Conservation (phyloP, 2,797 vertebrate species). For the Poeciliopsis infans region DNA sequence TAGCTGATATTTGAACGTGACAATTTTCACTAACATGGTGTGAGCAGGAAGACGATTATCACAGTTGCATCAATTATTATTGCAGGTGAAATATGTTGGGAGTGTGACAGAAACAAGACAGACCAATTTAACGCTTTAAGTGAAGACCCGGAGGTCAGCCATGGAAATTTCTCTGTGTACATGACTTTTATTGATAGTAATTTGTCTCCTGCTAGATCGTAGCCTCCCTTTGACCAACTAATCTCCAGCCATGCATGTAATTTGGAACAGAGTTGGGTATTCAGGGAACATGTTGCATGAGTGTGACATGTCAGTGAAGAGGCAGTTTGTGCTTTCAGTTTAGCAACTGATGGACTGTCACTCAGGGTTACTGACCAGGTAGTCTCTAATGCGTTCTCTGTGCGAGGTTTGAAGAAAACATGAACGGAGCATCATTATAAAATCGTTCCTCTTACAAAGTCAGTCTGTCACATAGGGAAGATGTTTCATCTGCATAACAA, state of each 20-base stretch:
- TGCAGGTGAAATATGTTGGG: constrained; percentile 36
- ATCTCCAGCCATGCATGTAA: constrained; percentile 74
- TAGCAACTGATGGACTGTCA: constrained; percentile 52
- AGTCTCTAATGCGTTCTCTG: constrained; percentile 8
- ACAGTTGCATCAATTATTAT: constrained; percentile 8
- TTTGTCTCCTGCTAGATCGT: constrained; percentile 46
- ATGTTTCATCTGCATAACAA: constrained; percentile 21
- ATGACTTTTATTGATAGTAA: constrained; percentile 54
- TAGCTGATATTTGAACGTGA: background rate
- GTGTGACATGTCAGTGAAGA: constrained; percentile 43
- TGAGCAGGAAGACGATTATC: background rate
- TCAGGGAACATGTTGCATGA: constrained; percentile 22
- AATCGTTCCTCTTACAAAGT: constrained; percentile 14
- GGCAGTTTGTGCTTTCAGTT: constrained; percentile 3
- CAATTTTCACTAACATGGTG: background rate
- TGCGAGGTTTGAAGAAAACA: constrained; percentile 20
- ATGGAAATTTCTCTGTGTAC: constrained; percentile 53
- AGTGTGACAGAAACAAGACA: constrained; percentile 23
- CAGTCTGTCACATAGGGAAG: background rate
- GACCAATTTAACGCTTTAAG: constrained; percentile 42
- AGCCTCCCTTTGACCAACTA: constrained; percentile 58
- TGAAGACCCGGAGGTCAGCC: constrained; percentile 54
- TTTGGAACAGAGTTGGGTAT: constrained; percentile 59
- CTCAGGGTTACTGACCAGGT: constrained; percentile 27
- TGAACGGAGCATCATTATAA: constrained; percentile 1